Base-by-base conservation (phyloP, 2,113 vertebrate species). In the Struthidea cinerea region DNA sequence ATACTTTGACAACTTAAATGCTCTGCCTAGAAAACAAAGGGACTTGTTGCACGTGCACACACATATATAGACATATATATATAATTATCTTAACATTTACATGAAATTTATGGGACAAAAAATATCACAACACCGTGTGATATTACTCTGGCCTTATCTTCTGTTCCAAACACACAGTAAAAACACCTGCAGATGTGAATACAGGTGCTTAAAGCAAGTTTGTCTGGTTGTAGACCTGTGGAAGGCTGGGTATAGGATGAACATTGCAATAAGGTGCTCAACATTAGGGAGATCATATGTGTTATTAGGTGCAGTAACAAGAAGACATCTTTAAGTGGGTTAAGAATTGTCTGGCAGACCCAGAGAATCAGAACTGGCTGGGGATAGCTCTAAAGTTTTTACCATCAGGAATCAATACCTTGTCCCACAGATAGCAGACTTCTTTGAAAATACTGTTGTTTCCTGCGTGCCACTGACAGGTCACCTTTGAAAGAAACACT, bases 81-180 rank as follows among this genome's bases (percentile, higher is more conserved):
- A 67, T 59, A 67, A 47, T 41, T 44, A 35, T 16, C 4, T 23
- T 39, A 79, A 11, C 2, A 50, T 55, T 55, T 71, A 35, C 37
- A 56, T 39, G 3, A 82, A 24, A 10, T 46, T 28, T 67, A 57
- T 2, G 3, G 69, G 37, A 53, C 8, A 87, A 81, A 67, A 94
- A n/a, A 8, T 21, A 26, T n/a, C 28, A 39, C 39, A 60, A 26
- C 0, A 0, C 28, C 26, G 28, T 39, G 5, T 52, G 13, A 6
- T 53, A 41, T 46, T 20, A 56, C 6, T 65, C 37, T 35, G 33
- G 11, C 12, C 12, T 89, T 9, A 44, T 65, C 20, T 70, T 79
- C 23, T 76, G 11, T 56, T 83, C 12, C 39, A 64, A 57, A 69
- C 7, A 46, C 13, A 26, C 0, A 0, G n/a, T 37, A 30, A 76